Base-by-base conservation (phyloP, 92 coral and sea anemone genomes). In the Heteractis magnifica region DNA sequence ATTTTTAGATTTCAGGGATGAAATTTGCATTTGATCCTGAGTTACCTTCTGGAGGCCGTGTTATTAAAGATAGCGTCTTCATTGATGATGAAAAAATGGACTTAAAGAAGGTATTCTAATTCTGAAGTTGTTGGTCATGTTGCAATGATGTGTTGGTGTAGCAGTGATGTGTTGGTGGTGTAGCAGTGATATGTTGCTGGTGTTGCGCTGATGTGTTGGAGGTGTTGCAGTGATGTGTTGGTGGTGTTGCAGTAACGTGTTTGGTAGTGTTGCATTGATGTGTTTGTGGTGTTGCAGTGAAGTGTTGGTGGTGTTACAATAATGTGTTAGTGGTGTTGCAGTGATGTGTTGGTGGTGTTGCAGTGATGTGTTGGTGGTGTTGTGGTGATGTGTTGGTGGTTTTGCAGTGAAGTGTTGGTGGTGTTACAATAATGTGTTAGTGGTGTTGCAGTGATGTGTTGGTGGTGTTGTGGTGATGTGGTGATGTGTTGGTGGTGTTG, bases 1-100 rank as follows among this genome's bases (percentile, higher is more conserved):
- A 82, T 23, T 76, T 75, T 2, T 58, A 97, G 99, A 91, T 97
- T 83, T 93, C 99, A 49, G 99, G 99, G 23, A 90, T 97, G 89
- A 85, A 83, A 58, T 97, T 97, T 81, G 88, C 97, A 14, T 97
- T 94, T 78, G 91, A 97, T 79, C 97, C 98, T 14, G 84, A 84
- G 51, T 71, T 73, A 23, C 86, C 71, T 49, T 94, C 97, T 72
- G 99, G 98, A 13, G 79, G 53, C 58, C 88, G 99, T 79, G 88
- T 97, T 13, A 73, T 92, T 8, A 84, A 90, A 79, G 84, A 89
- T 73, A 85, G 93, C 79, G 92, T 97, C 8, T 71, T 21, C 26
- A 81, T 95, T 71, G 94, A 78, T 20, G 88, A 88, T 21, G 76
- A 92, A 79, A 74, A 84, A 9, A 64, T 95, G 26, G 85, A 90